Evolutionary conservation across 1,140 invertebrate genomes (phyloP), one percentile per base, ranked within the genome.

Genomic region (Elymnias hypermnestra): DNA sequence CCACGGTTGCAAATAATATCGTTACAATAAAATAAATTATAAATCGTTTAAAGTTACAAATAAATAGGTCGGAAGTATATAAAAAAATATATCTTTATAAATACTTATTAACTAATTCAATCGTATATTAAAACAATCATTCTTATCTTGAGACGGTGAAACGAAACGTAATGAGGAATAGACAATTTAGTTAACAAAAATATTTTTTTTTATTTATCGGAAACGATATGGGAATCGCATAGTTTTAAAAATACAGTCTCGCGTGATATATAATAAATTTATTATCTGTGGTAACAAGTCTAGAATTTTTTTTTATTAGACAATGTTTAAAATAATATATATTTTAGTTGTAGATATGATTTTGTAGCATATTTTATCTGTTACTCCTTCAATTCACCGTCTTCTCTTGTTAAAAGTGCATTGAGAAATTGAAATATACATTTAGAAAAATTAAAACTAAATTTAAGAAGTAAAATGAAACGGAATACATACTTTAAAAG

Each of bases 81-180:
- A 78, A 64, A 81, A n/a, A 76, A 83, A 81, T 79, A 78, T 71
- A 70, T 76, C 65, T 78, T 69, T 74, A 73, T 83, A 84, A 75
- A 78, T 79, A 85, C 76, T 82, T 81, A 85, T 57, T 48, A 48
- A 61, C 58, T 67, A 75, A 68, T 66, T 65, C 63, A 77, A 77
- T 68, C 60, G 65, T 57, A n/a, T 39, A 21, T 3, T 25, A 47
- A 42, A 33, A 44, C 25, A 48, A 53, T 31, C 35, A 23, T 39
- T 38, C 3, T 7, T 19, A 17, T 28, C 18, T 36, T 26, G 38
- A 1, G 26, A 23, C 47, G 40, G 25, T 33, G 17, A 38, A 51
- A 41, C 26, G 25, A 41, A 31, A n/a, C 12, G 13, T 17, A n/a
- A 5, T 18, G 8, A 9, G 10, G 10, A 13, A 14, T 6, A 4